Conservation (phyloP, 1,140 invertebrate genomes). For the Drosophila auraria region DNA sequence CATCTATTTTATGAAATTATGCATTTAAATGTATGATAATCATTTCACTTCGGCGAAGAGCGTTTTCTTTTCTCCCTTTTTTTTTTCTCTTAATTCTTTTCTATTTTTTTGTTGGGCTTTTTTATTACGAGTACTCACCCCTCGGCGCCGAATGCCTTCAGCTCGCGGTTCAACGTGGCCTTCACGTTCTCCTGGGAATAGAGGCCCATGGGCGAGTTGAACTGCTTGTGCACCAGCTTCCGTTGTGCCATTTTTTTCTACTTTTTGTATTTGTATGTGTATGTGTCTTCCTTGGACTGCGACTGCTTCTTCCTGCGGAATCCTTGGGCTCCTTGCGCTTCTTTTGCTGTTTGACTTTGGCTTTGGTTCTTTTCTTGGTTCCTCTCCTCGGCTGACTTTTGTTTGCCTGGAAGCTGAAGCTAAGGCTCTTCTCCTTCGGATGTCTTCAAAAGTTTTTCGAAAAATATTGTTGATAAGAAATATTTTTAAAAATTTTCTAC, state of each 20-base stretch:
- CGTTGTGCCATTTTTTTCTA: conserved; percentile 87
- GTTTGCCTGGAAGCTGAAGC: conserved; percentile 28
- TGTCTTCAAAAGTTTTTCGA: conserved; percentile 70
- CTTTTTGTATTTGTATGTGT: conserved; percentile 5
- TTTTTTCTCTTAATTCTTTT: conserved; percentile 9
- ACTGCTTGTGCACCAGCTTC: conserved; percentile 93
- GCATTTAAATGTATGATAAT: conserved; percentile 82
- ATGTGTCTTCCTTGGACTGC: conserved; percentile 26
- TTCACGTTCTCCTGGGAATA: conserved; percentile 93
- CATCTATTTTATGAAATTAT: conserved; percentile 78
- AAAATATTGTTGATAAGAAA: conserved; percentile 81
- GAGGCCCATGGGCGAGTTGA: conserved; percentile 94
- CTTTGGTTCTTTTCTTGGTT: conserved; percentile 33
- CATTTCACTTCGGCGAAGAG: conserved; percentile 55
- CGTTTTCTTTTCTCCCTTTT: background rate
- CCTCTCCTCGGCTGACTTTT: conserved; percentile 23
- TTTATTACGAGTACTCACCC: conserved; percentile 87
- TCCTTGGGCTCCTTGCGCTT: conserved; percentile 19
- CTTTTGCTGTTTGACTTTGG: conserved; percentile 40
- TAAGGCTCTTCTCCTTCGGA: conserved; percentile 17
- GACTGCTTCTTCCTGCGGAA: conserved; percentile 37
- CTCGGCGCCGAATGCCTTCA: conserved; percentile 91
- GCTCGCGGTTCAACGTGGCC: conserved; percentile 91
- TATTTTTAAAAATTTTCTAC: conserved; percentile 60
- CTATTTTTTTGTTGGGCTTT: conserved; percentile 2